Conservation (phyloP, 37 sponge, comb jelly and placozoan species). For the Corticium candelabrum region DNA sequence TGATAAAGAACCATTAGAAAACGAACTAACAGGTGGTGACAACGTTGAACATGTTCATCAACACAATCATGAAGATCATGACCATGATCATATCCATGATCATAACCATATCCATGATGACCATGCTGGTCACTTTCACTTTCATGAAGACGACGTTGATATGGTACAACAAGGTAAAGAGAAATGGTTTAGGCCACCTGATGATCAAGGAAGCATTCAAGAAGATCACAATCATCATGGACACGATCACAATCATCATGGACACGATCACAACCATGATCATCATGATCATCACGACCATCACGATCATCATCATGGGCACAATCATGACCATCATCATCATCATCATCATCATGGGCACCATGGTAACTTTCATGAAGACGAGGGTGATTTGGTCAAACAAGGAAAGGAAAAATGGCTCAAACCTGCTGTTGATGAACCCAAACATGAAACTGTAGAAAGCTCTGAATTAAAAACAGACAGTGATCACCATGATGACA, state of each 20-base stretch:
- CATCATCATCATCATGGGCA: constrained; percentile 5
- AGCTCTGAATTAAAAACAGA: not conserved
- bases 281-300: not conserved
- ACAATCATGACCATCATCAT: not conserved
- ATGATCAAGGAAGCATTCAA: not conserved
- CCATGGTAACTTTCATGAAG: not conserved
- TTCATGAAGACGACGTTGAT: not conserved
- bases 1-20: no score
- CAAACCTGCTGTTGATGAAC: not conserved
- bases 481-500: not conserved
- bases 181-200: not conserved
- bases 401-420: not conserved
- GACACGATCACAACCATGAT: not conserved
- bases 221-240: not conserved
- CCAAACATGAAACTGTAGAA: not conserved
- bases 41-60: no score
- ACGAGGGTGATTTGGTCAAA: not conserved
- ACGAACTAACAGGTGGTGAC: no score
- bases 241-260: not conserved
- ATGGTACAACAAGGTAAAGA: not conserved
- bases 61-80: no score
- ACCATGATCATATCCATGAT: no score
- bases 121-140: no score
- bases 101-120: no score
- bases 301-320: not conserved